Base-by-base conservation (phyloP, 1,140 invertebrate species). In the Bradynema listronoti region DNA sequence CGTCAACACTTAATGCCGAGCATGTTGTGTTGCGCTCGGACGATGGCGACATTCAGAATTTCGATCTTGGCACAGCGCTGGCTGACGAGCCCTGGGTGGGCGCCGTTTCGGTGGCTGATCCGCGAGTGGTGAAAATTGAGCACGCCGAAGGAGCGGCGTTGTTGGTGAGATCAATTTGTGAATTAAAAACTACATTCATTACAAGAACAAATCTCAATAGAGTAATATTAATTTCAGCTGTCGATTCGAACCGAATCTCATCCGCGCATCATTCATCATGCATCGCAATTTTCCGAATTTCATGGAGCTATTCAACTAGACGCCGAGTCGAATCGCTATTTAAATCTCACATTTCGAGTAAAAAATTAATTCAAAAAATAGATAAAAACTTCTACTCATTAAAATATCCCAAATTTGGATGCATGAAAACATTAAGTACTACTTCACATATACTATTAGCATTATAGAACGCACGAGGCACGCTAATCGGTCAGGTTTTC, bases 321-420 rank as follows among this genome's bases (percentile, higher is more conserved):
- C 57, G 64, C 42, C 30, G 58, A 72, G 11, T 73, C 69, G 2
- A 68, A 73, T 45, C 68, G 67, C 19, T 75, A 58, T 29, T 42
- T 73, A 16, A 73, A 73, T 54, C 30, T 73, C 2, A 72, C 71
- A 14, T 75, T 72, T 49, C 33, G 32, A 24, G 69, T 71, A 54
- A 36, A 56, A 50, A 36, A 34, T 6, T n/a, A 19, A 7, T 49
- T 41, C 50, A 22, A 9, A 43, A 52, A 5, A 29, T 27, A 55
- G 9, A 36, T 19, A 27, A 25, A 25, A 66, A 14, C 16, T 27
- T 3, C 42, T n/a, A n/a, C n/a, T n/a, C n/a, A n/a, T n/a, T n/a
- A n/a, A n/a, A n/a, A n/a, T n/a, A n/a, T n/a, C n/a, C n/a, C n/a
- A n/a, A n/a, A n/a, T n/a, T n/a, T n/a, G n/a, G n/a, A n/a, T n/a